Conservation (phyloP, 2,797 vertebrate species). For the Eulemur albifrons region DNA sequence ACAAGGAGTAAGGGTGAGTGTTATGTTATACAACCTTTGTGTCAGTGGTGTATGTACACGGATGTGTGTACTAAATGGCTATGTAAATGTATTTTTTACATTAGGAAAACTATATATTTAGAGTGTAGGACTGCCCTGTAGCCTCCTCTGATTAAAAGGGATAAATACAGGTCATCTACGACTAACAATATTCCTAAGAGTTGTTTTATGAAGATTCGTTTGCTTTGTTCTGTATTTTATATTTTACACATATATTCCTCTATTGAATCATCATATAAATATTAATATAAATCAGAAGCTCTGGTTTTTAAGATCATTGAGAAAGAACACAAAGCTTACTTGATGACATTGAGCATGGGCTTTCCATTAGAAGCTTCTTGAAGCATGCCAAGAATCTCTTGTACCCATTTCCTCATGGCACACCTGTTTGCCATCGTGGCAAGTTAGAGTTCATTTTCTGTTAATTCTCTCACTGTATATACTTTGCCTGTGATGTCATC, state of each 20-base stretch:
- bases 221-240: not conserved
- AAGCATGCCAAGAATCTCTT: not conserved
- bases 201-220: not conserved
- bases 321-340: not conserved
- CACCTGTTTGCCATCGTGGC: not conserved
- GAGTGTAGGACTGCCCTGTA: not conserved
- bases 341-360: not conserved
- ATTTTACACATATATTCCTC: not conserved
- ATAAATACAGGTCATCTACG: not conserved
- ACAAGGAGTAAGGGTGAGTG: not conserved
- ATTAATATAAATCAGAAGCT: slow-evolving; percentile 25
- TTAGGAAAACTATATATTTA: not conserved
- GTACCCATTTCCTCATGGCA: not conserved
- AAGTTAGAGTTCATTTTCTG: not conserved
- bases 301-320: not conserved
- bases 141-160: not conserved
- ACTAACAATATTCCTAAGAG: not conserved
- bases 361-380: not conserved
- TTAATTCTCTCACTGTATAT: not conserved
- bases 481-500: not conserved
- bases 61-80: not conserved
- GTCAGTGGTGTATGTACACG: not conserved
- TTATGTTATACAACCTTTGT: not conserved
- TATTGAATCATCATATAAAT: not conserved
- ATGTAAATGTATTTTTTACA: not conserved